Conservation (phyloP, 2,888 invertebrate species). For the Diarsia brunnea region DNA sequence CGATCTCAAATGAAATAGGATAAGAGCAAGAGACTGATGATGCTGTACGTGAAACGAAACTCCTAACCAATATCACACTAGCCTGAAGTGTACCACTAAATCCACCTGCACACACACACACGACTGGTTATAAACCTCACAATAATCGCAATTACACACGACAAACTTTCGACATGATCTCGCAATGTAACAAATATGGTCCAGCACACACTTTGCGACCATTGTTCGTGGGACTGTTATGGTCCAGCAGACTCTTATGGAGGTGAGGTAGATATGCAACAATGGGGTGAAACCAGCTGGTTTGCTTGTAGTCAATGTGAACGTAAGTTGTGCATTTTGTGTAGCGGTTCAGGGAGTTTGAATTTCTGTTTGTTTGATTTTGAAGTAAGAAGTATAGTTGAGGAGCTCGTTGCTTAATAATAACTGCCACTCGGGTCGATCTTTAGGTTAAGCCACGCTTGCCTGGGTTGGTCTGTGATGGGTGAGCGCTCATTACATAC, state of each 20-base stretch:
- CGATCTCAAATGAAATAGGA: no score
- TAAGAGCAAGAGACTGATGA: background rate
- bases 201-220: slow-evolving; percentile 44
- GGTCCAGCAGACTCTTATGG: slow-evolving; percentile 43
- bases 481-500: no score
- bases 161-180: slow-evolving; percentile 56
- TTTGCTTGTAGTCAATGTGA: slow-evolving; percentile 37
- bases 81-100: background rate
- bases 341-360: background rate
- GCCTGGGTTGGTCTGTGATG: no score
- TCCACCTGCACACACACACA: background rate
- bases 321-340: slow-evolving; percentile 26
- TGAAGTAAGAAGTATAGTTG: background rate
- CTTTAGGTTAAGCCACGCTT: no score
- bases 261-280: slow-evolving; percentile 38
- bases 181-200: slow-evolving; percentile 51
- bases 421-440: no score
- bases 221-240: slow-evolving; percentile 50
- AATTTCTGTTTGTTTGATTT: background rate
- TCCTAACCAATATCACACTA: no score
- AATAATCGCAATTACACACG: slow-evolving; percentile 51
- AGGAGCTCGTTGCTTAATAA: no score
- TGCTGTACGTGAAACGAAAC: background rate
- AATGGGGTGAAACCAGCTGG: slow-evolving; percentile 56
- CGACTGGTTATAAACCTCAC: slow-evolving; percentile 6